phyloP scores from a whole-genome alignment of 2,797 vertebrate species.

The Leuciscus waleckii region DNA sequence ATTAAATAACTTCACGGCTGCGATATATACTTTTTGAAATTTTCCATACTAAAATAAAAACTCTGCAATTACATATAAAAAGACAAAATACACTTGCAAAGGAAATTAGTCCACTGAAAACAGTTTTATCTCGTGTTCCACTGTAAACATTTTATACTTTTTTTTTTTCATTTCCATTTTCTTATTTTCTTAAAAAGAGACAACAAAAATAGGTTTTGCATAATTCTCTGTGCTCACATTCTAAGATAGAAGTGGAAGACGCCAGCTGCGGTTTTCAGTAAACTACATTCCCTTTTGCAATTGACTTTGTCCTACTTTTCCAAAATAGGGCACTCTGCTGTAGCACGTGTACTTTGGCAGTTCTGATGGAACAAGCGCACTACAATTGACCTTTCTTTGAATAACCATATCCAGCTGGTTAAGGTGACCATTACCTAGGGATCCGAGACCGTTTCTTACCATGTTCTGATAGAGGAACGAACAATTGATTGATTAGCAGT shows the following conservation, averaged over 20 bases:
- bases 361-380: constrained; percentile 87
- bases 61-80: constrained; percentile 97
- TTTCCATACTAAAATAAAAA: constrained; percentile 99
- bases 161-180: constrained; percentile 59
- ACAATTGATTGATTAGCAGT: constrained; percentile 55
- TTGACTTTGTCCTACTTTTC: constrained; percentile 90
- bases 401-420: constrained; percentile 72
- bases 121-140: constrained; percentile 81
- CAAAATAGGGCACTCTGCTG: constrained; percentile 89
- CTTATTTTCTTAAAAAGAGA: constrained; percentile 77
- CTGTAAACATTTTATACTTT: constrained; percentile 84
- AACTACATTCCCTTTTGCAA: constrained; percentile 92
- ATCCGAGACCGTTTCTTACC: constrained; percentile 52
- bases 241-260: constrained; percentile 90
- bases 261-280: constrained; percentile 90
- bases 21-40: constrained; percentile 85
- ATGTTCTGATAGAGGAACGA: constrained; percentile 52
- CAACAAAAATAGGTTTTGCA: constrained; percentile 88
- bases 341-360: constrained; percentile 89
- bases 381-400: constrained; percentile 66
- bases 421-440: constrained; percentile 66
- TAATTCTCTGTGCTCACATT: constrained; percentile 89
- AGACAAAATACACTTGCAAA: constrained; percentile 91
- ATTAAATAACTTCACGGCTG: constrained; percentile 91
- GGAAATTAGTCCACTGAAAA: constrained; percentile 94